These are phyloP conservation scores for Anoplius nigerrimus DNA, from an alignment of 2,888 invertebrate species.

Conservation along the genomic window DNA sequence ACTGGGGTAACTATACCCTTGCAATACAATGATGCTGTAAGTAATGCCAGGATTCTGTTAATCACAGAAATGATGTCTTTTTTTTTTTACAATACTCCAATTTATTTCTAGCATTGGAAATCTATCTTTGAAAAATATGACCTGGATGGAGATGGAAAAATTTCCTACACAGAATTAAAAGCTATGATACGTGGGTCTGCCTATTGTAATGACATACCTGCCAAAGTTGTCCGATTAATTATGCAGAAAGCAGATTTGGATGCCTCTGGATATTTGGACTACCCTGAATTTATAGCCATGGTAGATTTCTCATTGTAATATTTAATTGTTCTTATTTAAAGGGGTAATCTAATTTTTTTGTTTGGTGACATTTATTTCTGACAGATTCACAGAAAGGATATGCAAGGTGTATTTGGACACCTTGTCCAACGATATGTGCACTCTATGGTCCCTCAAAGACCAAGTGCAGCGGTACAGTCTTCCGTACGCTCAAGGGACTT, in stretches of 20 bases:
- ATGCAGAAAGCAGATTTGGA: constrained; percentile 81
- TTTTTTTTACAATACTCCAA: constrained; percentile 23
- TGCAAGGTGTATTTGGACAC: constrained; percentile 82
- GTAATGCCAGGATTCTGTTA: constrained; percentile 31
- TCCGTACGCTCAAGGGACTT: constrained; percentile 72
- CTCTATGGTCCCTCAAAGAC: constrained; percentile 78
- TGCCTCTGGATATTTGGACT: constrained; percentile 82
- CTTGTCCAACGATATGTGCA: constrained; percentile 80
- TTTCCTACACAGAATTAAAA: constrained; percentile 82
- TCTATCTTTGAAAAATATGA: constrained; percentile 79
- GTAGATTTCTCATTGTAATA: constrained; percentile 72
- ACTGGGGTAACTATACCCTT: constrained; percentile 69
- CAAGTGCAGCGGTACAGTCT: constrained; percentile 67
- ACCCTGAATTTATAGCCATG: constrained; percentile 85
- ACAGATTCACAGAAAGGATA: constrained; percentile 74
- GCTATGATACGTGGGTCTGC: constrained; percentile 79
- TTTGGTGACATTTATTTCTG: constrained; percentile 63
- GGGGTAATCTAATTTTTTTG: not conserved
- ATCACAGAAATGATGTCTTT: constrained; percentile 4
- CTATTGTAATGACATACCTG: constrained; percentile 83
- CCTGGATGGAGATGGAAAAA: constrained; percentile 82
- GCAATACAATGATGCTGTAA: constrained; percentile 70
- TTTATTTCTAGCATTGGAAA: constrained; percentile 69
- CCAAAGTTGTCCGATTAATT: constrained; percentile 81
- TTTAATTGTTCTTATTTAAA: not conserved